Evolutionary conservation across 2,113 vertebrate genomes (phyloP).

Genomic region (Antechinus stuartii): DNA sequence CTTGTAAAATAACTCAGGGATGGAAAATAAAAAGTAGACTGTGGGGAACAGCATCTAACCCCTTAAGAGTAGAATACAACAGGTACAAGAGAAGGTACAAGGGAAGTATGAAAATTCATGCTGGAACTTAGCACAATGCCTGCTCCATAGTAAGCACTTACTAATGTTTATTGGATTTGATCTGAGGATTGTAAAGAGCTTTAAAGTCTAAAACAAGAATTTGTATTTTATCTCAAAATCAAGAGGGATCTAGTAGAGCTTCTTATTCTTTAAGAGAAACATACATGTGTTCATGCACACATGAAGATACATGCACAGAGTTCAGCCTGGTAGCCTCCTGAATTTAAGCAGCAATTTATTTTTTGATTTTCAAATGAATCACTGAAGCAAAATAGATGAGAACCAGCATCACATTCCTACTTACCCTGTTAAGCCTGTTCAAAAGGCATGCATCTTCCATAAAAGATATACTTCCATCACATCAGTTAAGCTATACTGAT

Average conservation of each 20-base stretch:
- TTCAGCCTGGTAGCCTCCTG: too few species aligned
- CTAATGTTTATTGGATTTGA: neutral
- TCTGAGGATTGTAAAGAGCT: neutral
- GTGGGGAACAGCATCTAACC: neutral
- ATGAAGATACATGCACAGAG: neutral
- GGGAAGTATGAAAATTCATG: neutral
- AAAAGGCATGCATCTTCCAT: too few species aligned
- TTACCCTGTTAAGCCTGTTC: too few species aligned
- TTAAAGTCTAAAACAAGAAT: neutral
- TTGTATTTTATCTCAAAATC: too few species aligned
- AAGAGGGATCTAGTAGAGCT: neutral
- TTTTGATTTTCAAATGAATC: too few species aligned
- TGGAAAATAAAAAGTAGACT: neutral
- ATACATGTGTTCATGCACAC: neutral
- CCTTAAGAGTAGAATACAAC: neutral
- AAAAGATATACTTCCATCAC: too few species aligned
- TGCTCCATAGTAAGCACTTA: neutral
- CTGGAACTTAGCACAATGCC: neutral
- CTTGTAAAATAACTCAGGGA: neutral
- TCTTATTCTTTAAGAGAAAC: neutral
- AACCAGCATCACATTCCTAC: too few species aligned
- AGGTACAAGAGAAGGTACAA: neutral
- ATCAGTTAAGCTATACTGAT: too few species aligned
- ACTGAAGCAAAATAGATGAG: too few species aligned
- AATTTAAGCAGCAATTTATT: too few species aligned